These are phyloP conservation scores for Furcifer pardalis DNA, from an alignment of 2,797 vertebrate genomes.

Conservation along the genomic window DNA sequence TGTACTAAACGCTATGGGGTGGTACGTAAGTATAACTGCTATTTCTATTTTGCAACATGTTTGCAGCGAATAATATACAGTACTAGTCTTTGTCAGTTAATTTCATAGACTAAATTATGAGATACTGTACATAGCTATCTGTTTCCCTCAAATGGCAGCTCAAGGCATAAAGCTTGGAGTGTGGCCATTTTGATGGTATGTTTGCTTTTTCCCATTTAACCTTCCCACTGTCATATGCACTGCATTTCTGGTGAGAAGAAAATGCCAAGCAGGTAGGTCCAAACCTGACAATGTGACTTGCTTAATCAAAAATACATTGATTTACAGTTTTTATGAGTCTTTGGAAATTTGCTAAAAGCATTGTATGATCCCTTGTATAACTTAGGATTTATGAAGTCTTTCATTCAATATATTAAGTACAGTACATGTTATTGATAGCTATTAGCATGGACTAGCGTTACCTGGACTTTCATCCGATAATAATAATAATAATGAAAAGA, in stretches of 20 bases:
- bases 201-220: neutral
- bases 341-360: constrained; percentile 66
- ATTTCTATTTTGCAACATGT: too few relatives aligned
- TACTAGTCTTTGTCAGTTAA: neutral
- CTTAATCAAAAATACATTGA: constrained; percentile 43
- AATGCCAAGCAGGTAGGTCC: neutral
- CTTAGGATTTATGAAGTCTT: constrained; percentile 68
- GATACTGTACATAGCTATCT: neutral
- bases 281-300: constrained; percentile 16
- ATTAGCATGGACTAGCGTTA: constrained; percentile 14
- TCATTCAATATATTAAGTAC: constrained; percentile 63
- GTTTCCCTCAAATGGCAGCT: neutral
- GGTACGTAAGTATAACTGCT: too few relatives aligned
- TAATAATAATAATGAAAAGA: constrained; percentile 44
- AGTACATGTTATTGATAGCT: constrained; percentile 7
- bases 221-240: neutral
- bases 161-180: neutral
- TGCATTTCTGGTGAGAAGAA: neutral
- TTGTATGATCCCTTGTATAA: constrained; percentile 58
- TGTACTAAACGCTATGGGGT: too few relatives aligned
- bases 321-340: constrained; percentile 52
- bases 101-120: neutral
- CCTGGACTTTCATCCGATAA: constrained; percentile 41
- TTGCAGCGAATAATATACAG: too few relatives aligned
- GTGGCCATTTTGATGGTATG: neutral